phyloP scores from a whole-genome alignment of 1,140 invertebrate genomes.

The Apocrypta bakeri region DNA sequence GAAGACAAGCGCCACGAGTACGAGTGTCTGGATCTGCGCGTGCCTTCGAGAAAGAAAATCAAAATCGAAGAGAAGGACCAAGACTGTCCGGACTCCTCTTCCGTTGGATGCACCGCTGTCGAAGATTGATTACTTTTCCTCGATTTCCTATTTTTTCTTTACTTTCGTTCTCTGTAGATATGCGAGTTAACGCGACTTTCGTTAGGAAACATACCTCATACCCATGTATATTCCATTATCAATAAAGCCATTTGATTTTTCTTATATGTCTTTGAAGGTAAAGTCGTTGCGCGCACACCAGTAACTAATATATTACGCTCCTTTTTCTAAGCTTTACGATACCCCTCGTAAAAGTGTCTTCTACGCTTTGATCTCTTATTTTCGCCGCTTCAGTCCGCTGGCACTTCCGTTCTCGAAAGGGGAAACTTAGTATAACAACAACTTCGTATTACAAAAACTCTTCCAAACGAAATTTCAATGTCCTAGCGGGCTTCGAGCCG shows the following conservation, averaged over 20 bases:
- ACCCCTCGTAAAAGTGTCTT: constrained; percentile 36
- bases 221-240: no score
- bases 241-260: no score
- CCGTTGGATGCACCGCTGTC: constrained; percentile 22
- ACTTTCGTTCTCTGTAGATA: not conserved
- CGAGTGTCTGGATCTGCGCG: constrained; percentile 41
- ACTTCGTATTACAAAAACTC: no score
- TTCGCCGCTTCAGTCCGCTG: not conserved
- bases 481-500: no score
- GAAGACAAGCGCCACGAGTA: not conserved
- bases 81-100: constrained; percentile 17
- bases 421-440: not conserved
- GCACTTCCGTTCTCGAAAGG: constrained; percentile 36
- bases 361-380: constrained; percentile 28
- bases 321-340: not conserved
- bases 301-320: no score
- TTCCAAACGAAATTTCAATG: no score
- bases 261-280: no score
- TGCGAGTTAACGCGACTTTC: no score
- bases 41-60: constrained; percentile 7
- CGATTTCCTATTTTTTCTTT: not conserved
- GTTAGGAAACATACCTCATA: no score
- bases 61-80: not conserved
- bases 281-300: no score
- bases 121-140: not conserved